phyloP scores from a whole-genome alignment of 1,140 invertebrate species.

The Campodea augens region DNA sequence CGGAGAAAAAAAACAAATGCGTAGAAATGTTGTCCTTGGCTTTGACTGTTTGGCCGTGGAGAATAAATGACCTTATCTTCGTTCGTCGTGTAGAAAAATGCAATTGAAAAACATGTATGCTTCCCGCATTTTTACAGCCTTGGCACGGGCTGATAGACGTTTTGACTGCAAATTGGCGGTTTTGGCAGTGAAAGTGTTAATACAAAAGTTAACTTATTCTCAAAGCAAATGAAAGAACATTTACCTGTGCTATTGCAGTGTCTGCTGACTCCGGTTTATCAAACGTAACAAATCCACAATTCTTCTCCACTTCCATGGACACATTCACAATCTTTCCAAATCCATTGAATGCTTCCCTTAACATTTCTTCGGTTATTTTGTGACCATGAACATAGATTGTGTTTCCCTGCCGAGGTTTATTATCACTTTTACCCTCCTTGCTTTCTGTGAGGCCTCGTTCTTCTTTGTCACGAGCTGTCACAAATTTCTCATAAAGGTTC shows the following conservation, averaged over 20 bases:
- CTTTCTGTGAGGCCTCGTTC: slow-evolving; percentile 31
- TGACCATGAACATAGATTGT: slow-evolving; percentile 68
- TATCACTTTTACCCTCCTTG: slow-evolving; percentile 28
- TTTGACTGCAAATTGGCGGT: too few relatives aligned
- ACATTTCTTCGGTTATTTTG: slow-evolving; percentile 60
- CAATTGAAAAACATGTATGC: too few relatives aligned
- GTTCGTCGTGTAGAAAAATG: too few relatives aligned
- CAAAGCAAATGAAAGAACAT: too few relatives aligned
- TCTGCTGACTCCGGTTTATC: slow-evolving; percentile 72
- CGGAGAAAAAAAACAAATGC: too few relatives aligned
- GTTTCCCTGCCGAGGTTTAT: slow-evolving; percentile 54
- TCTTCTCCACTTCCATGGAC: slow-evolving; percentile 74
- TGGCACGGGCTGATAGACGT: too few relatives aligned
- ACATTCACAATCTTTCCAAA: slow-evolving; percentile 69
- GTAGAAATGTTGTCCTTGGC: too few relatives aligned
- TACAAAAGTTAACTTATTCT: too few relatives aligned
- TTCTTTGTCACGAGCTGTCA: slow-evolving; percentile 48
- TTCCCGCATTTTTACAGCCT: too few relatives aligned
- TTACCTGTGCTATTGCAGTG: slow-evolving; percentile 59
- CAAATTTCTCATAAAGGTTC: slow-evolving; percentile 77
- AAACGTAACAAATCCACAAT: slow-evolving; percentile 86
- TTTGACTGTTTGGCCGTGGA: too few relatives aligned
- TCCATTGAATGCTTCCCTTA: slow-evolving; percentile 55
- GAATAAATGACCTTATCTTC: too few relatives aligned
- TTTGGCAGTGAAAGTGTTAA: too few relatives aligned